phyloP scores from a whole-genome alignment of 2,888 invertebrate species.

The Neoscelio sp. region DNA sequence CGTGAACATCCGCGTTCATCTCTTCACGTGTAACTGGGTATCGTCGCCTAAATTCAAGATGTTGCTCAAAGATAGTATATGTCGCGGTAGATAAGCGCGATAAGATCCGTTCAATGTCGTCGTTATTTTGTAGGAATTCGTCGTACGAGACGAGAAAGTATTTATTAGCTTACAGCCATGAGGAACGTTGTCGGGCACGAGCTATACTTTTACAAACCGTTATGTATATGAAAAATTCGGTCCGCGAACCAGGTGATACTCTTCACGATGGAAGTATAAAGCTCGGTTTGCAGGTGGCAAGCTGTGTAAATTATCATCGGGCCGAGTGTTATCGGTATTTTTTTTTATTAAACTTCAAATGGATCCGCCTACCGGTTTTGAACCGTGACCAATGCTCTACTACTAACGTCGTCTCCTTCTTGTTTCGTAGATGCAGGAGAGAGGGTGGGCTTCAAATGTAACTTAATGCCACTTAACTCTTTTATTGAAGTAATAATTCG shows the following conservation, averaged over 20 bases:
- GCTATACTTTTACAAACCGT: too few species aligned
- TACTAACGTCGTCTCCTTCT: slow-evolving; percentile 32
- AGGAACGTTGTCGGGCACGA: too few species aligned
- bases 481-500: slow-evolving; percentile 52
- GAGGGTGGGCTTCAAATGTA: slow-evolving; percentile 29
- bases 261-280: too few species aligned
- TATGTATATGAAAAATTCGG: too few species aligned
- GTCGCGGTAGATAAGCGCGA: slow-evolving; percentile 50
- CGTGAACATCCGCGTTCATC: slow-evolving; percentile 11
- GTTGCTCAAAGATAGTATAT: slow-evolving; percentile 42
- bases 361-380: slow-evolving; percentile 28
- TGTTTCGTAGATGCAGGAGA: slow-evolving; percentile 16
- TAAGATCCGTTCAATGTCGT: slow-evolving; percentile 53
- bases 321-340: too few species aligned
- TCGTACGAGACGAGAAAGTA: slow-evolving; percentile 32
- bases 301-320: too few species aligned
- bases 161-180: too few species aligned
- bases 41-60: slow-evolving; percentile 56
- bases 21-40: slow-evolving; percentile 16
- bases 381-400: slow-evolving; percentile 21
- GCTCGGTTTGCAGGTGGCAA: too few species aligned
- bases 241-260: too few species aligned
- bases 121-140: slow-evolving; percentile 51
- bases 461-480: slow-evolving; percentile 56
- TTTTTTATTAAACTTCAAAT: slow-evolving; percentile 7